These are phyloP conservation scores for Indicator maculatus DNA, from an alignment of 2,113 vertebrate genomes.

Conservation along the genomic window DNA sequence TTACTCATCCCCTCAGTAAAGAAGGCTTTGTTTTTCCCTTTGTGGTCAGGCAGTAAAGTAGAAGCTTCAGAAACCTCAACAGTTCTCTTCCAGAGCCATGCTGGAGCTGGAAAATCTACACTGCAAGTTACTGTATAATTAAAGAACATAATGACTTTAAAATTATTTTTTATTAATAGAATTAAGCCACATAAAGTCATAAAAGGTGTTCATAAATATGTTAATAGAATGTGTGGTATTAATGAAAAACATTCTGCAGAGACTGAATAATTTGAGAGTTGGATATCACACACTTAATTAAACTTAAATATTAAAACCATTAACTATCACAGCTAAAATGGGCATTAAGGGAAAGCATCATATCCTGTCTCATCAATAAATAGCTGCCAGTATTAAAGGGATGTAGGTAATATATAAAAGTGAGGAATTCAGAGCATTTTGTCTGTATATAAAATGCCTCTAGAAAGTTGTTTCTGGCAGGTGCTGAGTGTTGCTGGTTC, in stretches of 20 bases:
- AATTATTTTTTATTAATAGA: slow-evolving; percentile 77
- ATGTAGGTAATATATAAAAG: not conserved
- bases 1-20: not conserved
- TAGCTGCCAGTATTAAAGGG: not conserved
- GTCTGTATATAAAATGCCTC: not conserved
- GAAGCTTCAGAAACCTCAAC: not conserved
- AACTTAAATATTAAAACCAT: slow-evolving; percentile 67
- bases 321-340: slow-evolving; percentile 45
- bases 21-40: not conserved
- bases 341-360: not conserved
- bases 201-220: slow-evolving; percentile 71
- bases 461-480: not conserved
- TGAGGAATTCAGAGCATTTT: not conserved
- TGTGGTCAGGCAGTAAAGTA: not conserved
- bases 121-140: slow-evolving; percentile 58
- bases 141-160: slow-evolving; percentile 71
- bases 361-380: slow-evolving; percentile 29
- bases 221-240: slow-evolving; percentile 59
- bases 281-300: slow-evolving; percentile 49
- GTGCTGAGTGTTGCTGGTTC: not conserved
- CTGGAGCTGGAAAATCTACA: slow-evolving; percentile 20
- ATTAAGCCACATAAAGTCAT: slow-evolving; percentile 68
- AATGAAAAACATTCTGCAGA: slow-evolving; percentile 67
- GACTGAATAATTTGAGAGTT: slow-evolving; percentile 59
- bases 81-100: slow-evolving; percentile 10